Evolutionary conservation across 2,888 invertebrate genomes (phyloP).

Genomic region (Orthonychiurus folsomi): DNA sequence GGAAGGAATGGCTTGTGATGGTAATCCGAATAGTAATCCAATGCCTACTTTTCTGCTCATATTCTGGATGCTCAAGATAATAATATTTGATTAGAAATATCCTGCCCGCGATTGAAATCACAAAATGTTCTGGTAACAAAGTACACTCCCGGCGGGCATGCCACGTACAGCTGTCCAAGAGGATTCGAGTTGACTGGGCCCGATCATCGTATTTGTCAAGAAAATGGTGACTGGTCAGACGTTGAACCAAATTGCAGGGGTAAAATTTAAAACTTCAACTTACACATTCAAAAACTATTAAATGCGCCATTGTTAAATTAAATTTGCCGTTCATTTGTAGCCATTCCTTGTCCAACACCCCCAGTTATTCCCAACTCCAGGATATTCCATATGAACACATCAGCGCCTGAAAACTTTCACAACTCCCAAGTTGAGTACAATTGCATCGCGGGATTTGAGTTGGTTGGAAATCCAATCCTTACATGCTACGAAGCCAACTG

Average conservation of each 20-base stretch:
- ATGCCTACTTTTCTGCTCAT: too few relatives aligned
- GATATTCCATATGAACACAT: conserved; percentile 4
- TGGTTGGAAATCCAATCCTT: conserved; percentile 1
- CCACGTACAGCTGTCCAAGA: conserved; percentile 9
- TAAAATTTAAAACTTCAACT: background rate
- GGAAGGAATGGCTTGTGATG: too few relatives aligned
- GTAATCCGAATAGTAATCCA: too few relatives aligned
- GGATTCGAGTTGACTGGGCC: background rate
- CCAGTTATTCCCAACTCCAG: conserved; percentile 5
- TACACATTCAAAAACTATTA: background rate
- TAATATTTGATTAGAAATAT: conserved; percentile 7
- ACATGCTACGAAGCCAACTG: conserved; percentile 2
- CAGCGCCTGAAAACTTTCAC: background rate
- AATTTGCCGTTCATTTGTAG: background rate
- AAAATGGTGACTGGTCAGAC: conserved; percentile 5
- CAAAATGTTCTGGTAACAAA: conserved; percentile 7
- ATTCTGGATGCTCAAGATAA: too few relatives aligned
- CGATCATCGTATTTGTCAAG: background rate
- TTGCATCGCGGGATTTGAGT: background rate
- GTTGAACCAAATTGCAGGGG: conserved; percentile 9
- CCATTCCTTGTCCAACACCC: conserved; percentile 6
- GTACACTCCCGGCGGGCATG: conserved; percentile 6
- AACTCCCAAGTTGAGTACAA: background rate
- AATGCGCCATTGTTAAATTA: background rate
- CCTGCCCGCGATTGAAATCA: conserved; percentile 7